Evolutionary conservation across 1,140 invertebrate genomes (phyloP), one percentile per base, ranked within the genome.

Genomic region (Listronotus bonariensis): DNA sequence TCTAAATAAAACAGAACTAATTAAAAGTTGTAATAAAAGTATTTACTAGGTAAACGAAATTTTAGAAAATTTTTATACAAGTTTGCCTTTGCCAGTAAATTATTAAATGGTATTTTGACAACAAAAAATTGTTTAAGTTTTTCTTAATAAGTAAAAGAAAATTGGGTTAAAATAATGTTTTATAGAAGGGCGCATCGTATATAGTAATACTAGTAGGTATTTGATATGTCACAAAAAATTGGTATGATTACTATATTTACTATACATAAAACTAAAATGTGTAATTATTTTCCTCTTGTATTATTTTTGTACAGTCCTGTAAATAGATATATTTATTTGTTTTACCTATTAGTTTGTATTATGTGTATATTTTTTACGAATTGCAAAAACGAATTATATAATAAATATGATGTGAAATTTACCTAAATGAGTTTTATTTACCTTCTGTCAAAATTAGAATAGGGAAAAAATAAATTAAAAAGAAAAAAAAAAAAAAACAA

Each of bases 271-370:
- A 42, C 56, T 55, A 53, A 68, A 73, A 58, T 63, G 67, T 74
- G 71, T 74, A 74, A 71, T 67, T 72, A 60, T 68, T 65, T 67
- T 67, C 54, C 32, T 74, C 55, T 72, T 77, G 74, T 77, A 76
- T 78, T 74, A 77, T 78, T 78, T 78, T 78, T 78, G 77, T 78
- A 78, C 73, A 78, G 74, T 76, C 56, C 66, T 77, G 74, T 77
- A 77, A 68, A 77, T 77, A 77, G 73, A 77, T 76, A 77, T 77
- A 76, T 77, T 78, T 78, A 77, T 77, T 77, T 77, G 69, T 72
- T 71, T 69, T 68, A 68, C 57, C 52, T 65, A 70, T 70, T 71
- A 68, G 72, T 76, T 72, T 76, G 73, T 76, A 78, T 77, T 77
- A 70, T 77, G 72, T 77, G 75, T 73, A 77, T 75, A 77, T 77